A percentile compares a stretch with the other conserved stretches of the same genome.
Evolutionary conservation across 1,140 invertebrate genomes (phyloP).

Genomic region (Drosophila paulistorum): DNA sequence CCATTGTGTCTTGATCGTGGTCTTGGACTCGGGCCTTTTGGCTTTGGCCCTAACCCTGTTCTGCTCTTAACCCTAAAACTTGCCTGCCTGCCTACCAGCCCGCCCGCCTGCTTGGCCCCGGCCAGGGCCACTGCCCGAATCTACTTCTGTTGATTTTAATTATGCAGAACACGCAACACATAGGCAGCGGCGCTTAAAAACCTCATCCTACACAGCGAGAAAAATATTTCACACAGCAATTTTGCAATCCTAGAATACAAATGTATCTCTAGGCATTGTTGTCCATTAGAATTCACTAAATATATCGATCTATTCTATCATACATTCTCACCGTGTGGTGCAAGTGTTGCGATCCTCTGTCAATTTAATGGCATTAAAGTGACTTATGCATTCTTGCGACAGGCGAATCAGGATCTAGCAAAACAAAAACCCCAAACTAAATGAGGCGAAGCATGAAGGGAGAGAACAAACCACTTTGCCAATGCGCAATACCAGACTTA

Average conservation of each 20-base stretch:
- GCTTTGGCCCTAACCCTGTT: constrained; percentile 18
- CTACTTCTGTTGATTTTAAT: constrained; percentile 42
- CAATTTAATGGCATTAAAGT: not conserved
- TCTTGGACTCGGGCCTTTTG: not conserved
- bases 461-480: not conserved
- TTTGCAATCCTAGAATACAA: too few species aligned
- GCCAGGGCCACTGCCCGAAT: not conserved
- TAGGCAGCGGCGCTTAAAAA: constrained; percentile 19
- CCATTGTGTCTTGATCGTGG: not conserved
- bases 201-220: constrained; percentile 19
- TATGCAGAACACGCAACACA: constrained; percentile 56
- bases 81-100: not conserved
- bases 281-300: too few species aligned
- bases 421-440: not conserved
- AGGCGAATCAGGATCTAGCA: not conserved
- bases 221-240: not conserved
- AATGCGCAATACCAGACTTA: not conserved
- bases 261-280: too few species aligned
- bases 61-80: constrained; percentile 8
- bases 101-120: too few species aligned
- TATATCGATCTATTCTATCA: too few species aligned
- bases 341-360: too few species aligned
- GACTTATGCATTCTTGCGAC: not conserved
- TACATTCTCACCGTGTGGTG: too few species aligned
- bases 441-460: not conserved